Conservation (phyloP, 2,888 invertebrate genomes). For the Nudaria mundana region DNA sequence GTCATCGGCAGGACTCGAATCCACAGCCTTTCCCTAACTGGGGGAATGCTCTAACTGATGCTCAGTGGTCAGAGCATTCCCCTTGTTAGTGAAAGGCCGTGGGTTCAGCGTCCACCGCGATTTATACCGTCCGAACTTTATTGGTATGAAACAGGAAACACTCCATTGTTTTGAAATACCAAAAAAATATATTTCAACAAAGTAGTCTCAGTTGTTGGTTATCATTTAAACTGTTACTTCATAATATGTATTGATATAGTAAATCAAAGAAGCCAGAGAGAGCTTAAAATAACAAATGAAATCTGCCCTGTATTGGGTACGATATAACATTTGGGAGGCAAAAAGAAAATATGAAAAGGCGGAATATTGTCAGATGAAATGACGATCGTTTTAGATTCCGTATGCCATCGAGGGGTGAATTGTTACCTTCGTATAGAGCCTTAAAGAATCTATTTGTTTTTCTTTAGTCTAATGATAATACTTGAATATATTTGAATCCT, state of each 20-base stretch:
- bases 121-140: too few relatives aligned
- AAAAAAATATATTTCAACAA: too few relatives aligned
- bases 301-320: constrained; percentile 71
- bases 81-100: too few relatives aligned
- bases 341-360: constrained; percentile 78
- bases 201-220: too few relatives aligned
- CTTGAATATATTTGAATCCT: constrained; percentile 53
- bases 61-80: too few relatives aligned
- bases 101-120: too few relatives aligned
- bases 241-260: constrained; percentile 68
- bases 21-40: too few relatives aligned
- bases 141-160: too few relatives aligned
- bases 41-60: too few relatives aligned
- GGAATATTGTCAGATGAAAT: constrained; percentile 78
- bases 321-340: constrained; percentile 70
- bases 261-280: constrained; percentile 66
- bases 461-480: constrained; percentile 52
- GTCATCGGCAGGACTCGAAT: too few relatives aligned
- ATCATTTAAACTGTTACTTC: constrained; percentile 66
- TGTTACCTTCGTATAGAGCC: constrained; percentile 75
- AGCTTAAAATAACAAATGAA: constrained; percentile 76
- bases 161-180: too few relatives aligned
- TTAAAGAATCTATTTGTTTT: constrained; percentile 76
- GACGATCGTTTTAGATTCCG: constrained; percentile 78
- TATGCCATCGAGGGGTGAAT: constrained; percentile 75